These are phyloP conservation scores for Paragorgia papillata DNA, from an alignment of 92 coral and sea anemone genomes.

Conservation along the genomic window DNA sequence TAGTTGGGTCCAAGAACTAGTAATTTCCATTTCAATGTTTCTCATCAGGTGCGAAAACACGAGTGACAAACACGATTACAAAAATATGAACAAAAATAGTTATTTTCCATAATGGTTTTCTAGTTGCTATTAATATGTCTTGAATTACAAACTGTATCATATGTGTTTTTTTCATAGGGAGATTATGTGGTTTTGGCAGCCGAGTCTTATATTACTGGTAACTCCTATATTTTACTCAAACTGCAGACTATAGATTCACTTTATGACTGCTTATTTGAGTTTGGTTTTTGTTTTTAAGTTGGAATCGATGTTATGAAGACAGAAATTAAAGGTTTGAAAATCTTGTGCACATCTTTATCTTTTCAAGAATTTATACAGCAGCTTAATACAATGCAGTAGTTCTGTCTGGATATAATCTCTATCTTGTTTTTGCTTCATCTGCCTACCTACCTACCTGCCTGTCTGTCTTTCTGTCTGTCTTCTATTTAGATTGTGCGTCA, in stretches of 20 bases:
- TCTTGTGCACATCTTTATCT: slow-evolving; percentile 9
- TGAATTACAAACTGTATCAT: slow-evolving; percentile 17
- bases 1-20: slow-evolving; percentile 55
- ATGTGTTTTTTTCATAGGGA: slow-evolving; percentile 47
- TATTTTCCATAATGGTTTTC: not conserved
- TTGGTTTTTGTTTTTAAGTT: slow-evolving; percentile 59
- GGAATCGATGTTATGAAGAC: slow-evolving; percentile 98
- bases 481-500: no score
- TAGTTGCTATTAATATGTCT: not conserved
- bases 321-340: slow-evolving; percentile 24
- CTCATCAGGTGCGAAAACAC: slow-evolving; percentile 86
- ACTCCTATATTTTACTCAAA: no score
- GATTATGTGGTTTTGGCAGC: slow-evolving; percentile 82
- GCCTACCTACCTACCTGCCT: no score
- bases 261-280: not conserved
- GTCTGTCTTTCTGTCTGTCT: no score
- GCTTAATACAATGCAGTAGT: no score
- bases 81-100: no score
- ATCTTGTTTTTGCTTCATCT: no score
- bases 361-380: no score
- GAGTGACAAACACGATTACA: no score
- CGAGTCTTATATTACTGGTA: slow-evolving; percentile 69
- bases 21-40: slow-evolving; percentile 78
- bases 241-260: no score
- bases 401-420: no score